A percentile compares a stretch with the other conserved stretches of the same genome.
phyloP scores from a whole-genome alignment of 2,888 invertebrate species.

The Bombylius major region DNA sequence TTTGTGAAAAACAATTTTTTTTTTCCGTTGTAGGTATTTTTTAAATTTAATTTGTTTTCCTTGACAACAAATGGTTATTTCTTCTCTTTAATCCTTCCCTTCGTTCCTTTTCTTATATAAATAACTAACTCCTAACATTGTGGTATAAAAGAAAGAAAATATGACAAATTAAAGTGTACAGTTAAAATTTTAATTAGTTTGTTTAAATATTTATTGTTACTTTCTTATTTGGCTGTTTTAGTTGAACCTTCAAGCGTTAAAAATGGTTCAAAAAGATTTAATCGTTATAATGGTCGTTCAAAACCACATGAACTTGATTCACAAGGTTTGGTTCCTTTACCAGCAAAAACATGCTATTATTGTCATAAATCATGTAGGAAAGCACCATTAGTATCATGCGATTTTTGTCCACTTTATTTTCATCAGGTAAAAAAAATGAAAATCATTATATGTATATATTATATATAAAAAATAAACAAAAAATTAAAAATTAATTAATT shows the following conservation, averaged over 20 bases:
- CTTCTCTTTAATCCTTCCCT: no score
- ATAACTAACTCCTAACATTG: no score
- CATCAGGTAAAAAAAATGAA: constrained; percentile 45
- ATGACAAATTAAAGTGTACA: no score
- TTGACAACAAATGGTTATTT: no score
- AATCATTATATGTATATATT: neutral
- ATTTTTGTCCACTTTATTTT: constrained; percentile 81
- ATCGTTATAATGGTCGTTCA: constrained; percentile 22
- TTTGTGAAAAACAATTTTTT: no score
- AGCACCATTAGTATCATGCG: constrained; percentile 80
- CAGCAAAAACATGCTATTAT: constrained; percentile 71
- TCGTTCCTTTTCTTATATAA: no score
- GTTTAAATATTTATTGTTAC: no score
- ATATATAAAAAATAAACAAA: neutral
- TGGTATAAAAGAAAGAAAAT: no score
- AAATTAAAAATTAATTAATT: neutral
- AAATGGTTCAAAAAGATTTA: constrained; percentile 25
- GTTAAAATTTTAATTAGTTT: no score
- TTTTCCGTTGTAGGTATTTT: no score
- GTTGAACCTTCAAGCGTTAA: constrained; percentile 23
- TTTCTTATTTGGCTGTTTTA: constrained; percentile 3
- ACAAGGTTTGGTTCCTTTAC: constrained; percentile 58
- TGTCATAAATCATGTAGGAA: constrained; percentile 73
- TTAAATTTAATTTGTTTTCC: no score
- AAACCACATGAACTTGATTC: constrained; percentile 44